phyloP scores from a whole-genome alignment of 1,140 invertebrate species.

The Copidosoma floridanum region DNA sequence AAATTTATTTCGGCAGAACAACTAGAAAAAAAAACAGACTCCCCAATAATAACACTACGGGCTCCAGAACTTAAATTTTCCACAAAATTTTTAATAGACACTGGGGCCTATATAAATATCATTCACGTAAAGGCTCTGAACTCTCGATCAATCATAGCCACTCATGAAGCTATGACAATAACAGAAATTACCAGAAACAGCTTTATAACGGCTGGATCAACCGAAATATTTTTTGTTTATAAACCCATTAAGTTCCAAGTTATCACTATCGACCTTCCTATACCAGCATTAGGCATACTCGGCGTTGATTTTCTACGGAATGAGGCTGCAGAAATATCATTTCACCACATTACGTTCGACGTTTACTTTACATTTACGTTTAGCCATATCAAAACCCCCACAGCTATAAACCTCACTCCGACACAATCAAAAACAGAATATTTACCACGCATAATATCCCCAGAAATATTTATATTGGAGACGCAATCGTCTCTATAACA shows the following conservation, averaged over 20 bases:
- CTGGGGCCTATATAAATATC: not conserved
- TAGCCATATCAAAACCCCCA: not conserved
- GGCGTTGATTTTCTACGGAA: slow-evolving; percentile 15
- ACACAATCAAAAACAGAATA: not conserved
- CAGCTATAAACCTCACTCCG: not conserved
- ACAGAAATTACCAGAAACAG: not conserved
- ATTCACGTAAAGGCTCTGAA: not conserved
- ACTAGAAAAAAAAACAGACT: too few species aligned
- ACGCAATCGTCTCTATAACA: not conserved
- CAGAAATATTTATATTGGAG: slow-evolving; percentile 12
- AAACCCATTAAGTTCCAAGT: not conserved
- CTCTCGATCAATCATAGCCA: not conserved
- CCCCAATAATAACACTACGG: not conserved
- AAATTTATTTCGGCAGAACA: too few species aligned
- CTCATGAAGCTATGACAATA: slow-evolving; percentile 2
- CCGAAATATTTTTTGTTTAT: not conserved
- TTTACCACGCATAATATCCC: not conserved
- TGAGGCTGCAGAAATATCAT: slow-evolving; percentile 18
- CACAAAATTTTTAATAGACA: not conserved
- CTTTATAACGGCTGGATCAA: slow-evolving; percentile 2
- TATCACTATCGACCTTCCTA: not conserved
- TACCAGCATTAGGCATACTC: not conserved
- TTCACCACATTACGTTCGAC: slow-evolving; percentile 12
- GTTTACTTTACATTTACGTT: not conserved
- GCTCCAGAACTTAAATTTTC: not conserved